Conservation (phyloP, 2,888 invertebrate genomes). For the Ephialtes manifestator region DNA sequence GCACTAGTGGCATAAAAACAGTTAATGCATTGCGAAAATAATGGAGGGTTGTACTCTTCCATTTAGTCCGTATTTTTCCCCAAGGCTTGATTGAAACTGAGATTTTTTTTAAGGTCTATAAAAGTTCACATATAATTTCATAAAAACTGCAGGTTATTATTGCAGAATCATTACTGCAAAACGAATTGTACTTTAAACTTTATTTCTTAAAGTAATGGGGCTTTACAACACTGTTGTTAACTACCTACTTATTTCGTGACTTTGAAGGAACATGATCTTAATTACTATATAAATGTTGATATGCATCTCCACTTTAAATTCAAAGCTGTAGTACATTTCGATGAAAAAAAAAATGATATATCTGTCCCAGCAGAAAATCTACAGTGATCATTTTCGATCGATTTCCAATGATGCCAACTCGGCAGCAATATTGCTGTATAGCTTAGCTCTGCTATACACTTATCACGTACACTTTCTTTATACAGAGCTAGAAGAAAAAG, state of each 20-base stretch:
- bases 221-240: too few species aligned
- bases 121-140: too few species aligned
- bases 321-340: background rate
- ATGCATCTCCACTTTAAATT: background rate
- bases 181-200: too few species aligned
- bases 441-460: background rate
- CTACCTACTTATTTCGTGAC: background rate
- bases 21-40: too few species aligned
- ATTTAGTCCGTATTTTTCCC: too few species aligned
- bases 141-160: too few species aligned
- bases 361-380: background rate
- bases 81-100: too few species aligned
- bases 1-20: too few species aligned
- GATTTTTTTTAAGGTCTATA: too few species aligned
- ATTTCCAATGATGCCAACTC: constrained; percentile 28
- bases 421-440: background rate
- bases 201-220: too few species aligned
- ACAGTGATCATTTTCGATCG: constrained; percentile 34
- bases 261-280: background rate
- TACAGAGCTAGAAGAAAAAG: constrained; percentile 1
- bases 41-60: too few species aligned
- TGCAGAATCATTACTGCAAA: too few species aligned
- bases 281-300: background rate
- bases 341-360: background rate
- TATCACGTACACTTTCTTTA: constrained; percentile 5